A percentile compares a stretch with the other conserved stretches of the same genome.
Evolutionary conservation across 2,113 vertebrate genomes (phyloP).

Genomic region (Capra hircus): DNA sequence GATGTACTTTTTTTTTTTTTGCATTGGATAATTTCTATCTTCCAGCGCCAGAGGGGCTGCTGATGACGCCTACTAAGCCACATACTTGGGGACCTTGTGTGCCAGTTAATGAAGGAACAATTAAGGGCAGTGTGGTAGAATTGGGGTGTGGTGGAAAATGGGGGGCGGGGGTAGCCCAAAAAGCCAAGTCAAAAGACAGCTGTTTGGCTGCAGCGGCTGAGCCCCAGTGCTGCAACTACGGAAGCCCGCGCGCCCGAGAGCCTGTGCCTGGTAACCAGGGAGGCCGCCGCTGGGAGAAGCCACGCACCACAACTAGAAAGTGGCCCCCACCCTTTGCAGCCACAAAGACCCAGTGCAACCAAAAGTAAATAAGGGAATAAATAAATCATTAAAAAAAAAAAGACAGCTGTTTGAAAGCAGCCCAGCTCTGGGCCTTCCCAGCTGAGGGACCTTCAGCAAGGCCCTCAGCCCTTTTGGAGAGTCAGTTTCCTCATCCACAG

Average conservation of each 20-base stretch:
- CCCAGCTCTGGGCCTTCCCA: neutral
- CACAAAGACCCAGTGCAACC: neutral
- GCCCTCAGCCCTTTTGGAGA: neutral
- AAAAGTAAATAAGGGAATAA: neutral
- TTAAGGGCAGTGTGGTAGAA: neutral
- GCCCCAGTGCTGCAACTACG: accelerated
- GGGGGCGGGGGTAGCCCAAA: accelerated
- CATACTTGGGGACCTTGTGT: accelerated
- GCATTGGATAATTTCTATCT: neutral
- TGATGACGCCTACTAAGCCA: accelerated
- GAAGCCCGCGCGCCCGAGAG: neutral
- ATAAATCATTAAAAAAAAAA: neutral
- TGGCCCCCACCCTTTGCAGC: neutral
- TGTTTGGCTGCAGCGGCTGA: neutral
- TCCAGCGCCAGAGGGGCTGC: neutral
- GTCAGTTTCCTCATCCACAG: neutral
- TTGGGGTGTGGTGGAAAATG: neutral
- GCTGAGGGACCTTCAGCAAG: neutral
- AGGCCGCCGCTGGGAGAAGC: neutral
- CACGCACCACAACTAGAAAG: neutral
- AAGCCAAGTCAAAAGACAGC: accelerated
- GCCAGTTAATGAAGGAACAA: accelerated
- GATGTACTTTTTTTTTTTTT: neutral
- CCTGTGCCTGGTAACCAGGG: neutral
- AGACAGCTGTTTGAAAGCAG: neutral